These are phyloP conservation scores for Meloe dianella DNA, from an alignment of 2,888 invertebrate genomes.

Conservation along the genomic window DNA sequence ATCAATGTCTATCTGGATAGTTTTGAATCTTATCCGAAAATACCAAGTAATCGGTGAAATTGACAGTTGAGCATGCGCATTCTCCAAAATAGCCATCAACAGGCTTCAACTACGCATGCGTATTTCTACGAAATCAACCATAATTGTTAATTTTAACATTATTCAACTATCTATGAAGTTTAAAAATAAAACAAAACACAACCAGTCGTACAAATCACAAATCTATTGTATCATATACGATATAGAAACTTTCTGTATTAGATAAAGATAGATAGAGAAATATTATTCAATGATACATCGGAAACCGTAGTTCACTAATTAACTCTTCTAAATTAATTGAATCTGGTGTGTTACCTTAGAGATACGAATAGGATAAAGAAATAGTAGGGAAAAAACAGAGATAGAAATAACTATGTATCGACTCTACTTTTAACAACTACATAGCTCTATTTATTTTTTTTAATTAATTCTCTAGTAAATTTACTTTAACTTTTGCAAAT, in stretches of 20 bases:
- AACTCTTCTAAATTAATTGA: slow-evolving; percentile 38
- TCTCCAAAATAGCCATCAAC: background rate
- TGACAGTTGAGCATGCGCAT: background rate
- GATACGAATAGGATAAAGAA: background rate
- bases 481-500: slow-evolving; percentile 35
- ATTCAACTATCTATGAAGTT: too few relatives aligned
- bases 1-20: too few relatives aligned
- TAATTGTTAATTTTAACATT: background rate
- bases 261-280: slow-evolving; percentile 17
- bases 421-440: background rate
- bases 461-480: background rate
- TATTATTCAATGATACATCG: slow-evolving; percentile 34
- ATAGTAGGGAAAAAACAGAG: background rate
- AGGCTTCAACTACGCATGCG: background rate
- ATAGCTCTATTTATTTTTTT: too few relatives aligned
- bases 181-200: slow-evolving; percentile 18
- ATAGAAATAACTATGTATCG: background rate
- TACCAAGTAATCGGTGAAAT: background rate
- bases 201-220: slow-evolving; percentile 6
- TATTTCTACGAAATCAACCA: background rate
- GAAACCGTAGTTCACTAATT: slow-evolving; percentile 36
- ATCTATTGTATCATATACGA: background rate
- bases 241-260: slow-evolving; percentile 24
- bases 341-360: slow-evolving; percentile 34
- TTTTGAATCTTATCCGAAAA: too few relatives aligned